These are phyloP conservation scores for Cheirogaleus major DNA, from an alignment of 2,797 vertebrate species.

Conservation along the genomic window DNA sequence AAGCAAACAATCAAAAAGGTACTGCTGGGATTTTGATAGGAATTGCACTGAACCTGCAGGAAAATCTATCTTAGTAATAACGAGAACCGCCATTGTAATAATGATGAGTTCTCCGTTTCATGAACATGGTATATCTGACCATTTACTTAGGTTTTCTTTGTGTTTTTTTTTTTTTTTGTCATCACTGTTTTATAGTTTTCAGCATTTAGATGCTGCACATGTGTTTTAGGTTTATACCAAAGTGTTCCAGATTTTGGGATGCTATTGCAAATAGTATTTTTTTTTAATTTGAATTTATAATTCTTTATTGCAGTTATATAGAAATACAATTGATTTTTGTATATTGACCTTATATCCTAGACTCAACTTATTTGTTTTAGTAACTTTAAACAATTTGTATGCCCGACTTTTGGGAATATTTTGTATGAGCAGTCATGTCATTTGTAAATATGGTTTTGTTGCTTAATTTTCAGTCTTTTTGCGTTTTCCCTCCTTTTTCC, in stretches of 20 bases:
- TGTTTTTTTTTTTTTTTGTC: neutral
- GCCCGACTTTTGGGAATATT: neutral
- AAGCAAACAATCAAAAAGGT: neutral
- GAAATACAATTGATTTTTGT: neutral
- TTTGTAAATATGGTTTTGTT: too few species aligned
- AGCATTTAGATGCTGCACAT: neutral
- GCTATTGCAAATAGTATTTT: neutral
- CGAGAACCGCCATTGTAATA: neutral
- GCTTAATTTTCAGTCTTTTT: rapidly evolving
- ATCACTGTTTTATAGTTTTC: neutral
- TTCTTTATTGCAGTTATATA: neutral
- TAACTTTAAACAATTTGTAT: neutral
- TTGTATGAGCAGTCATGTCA: rapidly evolving
- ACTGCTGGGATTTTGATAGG: neutral
- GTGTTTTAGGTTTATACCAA: neutral
- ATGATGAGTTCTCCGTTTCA: rapidly evolving
- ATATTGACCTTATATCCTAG: neutral
- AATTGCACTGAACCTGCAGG: neutral
- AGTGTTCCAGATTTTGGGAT: neutral
- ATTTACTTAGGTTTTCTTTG: neutral
- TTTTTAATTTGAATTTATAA: neutral
- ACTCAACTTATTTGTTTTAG: neutral
- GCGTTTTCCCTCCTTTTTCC: rapidly evolving
- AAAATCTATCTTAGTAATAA: neutral
- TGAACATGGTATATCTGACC: neutral